Conservation (phyloP, 1,140 invertebrate species). For the Ceratina japonica region DNA sequence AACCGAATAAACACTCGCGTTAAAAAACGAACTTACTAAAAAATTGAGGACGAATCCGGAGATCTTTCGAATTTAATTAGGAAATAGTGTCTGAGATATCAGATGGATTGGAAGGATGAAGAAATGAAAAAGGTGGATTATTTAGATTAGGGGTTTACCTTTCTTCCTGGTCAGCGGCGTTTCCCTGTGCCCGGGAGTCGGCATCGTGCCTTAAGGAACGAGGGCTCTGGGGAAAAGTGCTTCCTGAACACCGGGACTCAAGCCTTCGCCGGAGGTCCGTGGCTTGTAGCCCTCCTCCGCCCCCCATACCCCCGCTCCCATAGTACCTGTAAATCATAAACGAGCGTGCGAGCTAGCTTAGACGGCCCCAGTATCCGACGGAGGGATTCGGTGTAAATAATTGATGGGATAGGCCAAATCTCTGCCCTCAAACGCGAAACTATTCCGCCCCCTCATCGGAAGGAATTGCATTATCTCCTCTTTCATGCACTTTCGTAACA, state of each 20-base stretch:
- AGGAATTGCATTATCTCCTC: too few relatives aligned
- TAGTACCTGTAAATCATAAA: slow-evolving; percentile 74
- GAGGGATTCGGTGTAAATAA: neutral
- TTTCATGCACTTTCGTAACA: too few relatives aligned
- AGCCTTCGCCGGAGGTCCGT: slow-evolving; percentile 77
- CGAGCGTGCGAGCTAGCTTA: slow-evolving; percentile 7
- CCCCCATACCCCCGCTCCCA: slow-evolving; percentile 79
- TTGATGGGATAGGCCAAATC: neutral
- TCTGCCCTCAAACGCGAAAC: neutral
- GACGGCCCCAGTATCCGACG: neutral
- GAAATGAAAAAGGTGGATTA: neutral
- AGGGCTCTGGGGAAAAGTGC: slow-evolving; percentile 52
- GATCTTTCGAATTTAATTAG: neutral
- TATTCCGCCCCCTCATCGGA: neutral
- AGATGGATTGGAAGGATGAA: neutral
- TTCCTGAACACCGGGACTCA: slow-evolving; percentile 66
- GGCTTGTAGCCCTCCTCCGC: slow-evolving; percentile 79
- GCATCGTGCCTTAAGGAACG: slow-evolving; percentile 54
- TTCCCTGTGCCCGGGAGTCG: slow-evolving; percentile 19
- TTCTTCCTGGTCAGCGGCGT: slow-evolving; percentile 44
- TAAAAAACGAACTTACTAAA: neutral
- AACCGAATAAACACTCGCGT: neutral
- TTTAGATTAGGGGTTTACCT: slow-evolving; percentile 45
- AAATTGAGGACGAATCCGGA: neutral
- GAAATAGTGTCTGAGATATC: neutral